These are phyloP conservation scores for Megalopta genalis DNA, from an alignment of 1,140 invertebrate genomes.

Conservation along the genomic window DNA sequence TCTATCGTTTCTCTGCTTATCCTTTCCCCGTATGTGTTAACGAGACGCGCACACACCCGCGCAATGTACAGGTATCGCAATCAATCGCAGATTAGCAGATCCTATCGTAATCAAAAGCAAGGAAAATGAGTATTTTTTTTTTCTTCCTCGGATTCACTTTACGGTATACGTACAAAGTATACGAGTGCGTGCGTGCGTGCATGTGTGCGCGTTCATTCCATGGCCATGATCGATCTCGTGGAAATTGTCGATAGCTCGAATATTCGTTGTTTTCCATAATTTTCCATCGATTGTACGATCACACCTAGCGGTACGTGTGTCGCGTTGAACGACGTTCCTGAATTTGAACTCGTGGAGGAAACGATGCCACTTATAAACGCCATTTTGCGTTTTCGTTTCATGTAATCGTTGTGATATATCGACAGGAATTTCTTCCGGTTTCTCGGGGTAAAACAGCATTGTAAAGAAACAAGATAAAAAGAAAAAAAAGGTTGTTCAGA, in stretches of 20 bases:
- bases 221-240: slow-evolving; percentile 37
- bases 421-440: background rate
- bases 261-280: slow-evolving; percentile 28
- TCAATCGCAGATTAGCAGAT: background rate
- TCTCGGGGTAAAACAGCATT: slow-evolving; percentile 3
- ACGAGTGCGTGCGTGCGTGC: background rate
- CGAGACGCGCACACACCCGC: slow-evolving; percentile 47
- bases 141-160: background rate
- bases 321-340: background rate
- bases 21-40: slow-evolving; percentile 40
- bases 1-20: slow-evolving; percentile 23
- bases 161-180: slow-evolving; percentile 15
- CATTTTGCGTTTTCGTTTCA: slow-evolving; percentile 8
- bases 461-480: background rate
- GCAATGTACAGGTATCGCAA: slow-evolving; percentile 8
- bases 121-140: background rate
- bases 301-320: background rate
- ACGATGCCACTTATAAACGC: background rate
- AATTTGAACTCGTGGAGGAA: background rate
- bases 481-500: background rate
- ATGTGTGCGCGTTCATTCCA: slow-evolving; percentile 3
- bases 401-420: slow-evolving; percentile 3
- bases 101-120: slow-evolving; percentile 4
- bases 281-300: slow-evolving; percentile 12
- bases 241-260: slow-evolving; percentile 17